Conservation (phyloP, 2,888 invertebrate genomes). For the Caenorhabditis sp. region DNA sequence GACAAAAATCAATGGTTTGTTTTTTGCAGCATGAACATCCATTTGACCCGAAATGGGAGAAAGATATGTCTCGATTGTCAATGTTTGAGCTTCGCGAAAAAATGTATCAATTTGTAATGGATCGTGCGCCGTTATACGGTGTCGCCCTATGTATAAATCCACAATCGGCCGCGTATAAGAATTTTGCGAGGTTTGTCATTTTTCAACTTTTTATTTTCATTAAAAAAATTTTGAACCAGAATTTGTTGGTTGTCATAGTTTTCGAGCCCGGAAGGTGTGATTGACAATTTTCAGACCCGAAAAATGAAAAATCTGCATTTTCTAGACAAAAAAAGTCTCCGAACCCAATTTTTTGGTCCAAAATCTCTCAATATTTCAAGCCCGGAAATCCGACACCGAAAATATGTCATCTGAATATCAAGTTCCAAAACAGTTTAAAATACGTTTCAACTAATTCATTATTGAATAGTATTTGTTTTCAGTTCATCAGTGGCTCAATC, state of each 20-base stretch:
- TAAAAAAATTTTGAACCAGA: background rate
- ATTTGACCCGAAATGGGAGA: constrained; percentile 96
- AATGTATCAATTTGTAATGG: constrained; percentile 97
- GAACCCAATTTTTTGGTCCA: too few species aligned
- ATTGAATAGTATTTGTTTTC: constrained; percentile 71
- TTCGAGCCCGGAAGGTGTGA: too few species aligned
- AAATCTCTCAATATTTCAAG: too few species aligned
- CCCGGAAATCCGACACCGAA: too few species aligned
- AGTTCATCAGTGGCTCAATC: constrained; percentile 97
- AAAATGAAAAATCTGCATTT: too few species aligned
- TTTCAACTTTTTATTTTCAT: background rate
- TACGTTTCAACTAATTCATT: too few species aligned
- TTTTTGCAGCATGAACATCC: constrained; percentile 79
- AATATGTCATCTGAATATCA: too few species aligned
- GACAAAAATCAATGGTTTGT: background rate
- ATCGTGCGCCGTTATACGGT: constrained; percentile 88
- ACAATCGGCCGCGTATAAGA: constrained; percentile 98
- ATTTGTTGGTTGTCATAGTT: too few species aligned
- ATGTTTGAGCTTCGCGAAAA: constrained; percentile 79
- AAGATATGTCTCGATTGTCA: constrained; percentile 80
- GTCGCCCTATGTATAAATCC: constrained; percentile 99
- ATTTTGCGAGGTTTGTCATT: constrained; percentile 91
- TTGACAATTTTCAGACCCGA: too few species aligned
- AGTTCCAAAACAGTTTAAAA: too few species aligned
- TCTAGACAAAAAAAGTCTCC: too few species aligned